Base-by-base conservation (phyloP, 2,797 vertebrate genomes). In the Falco cherrug region DNA sequence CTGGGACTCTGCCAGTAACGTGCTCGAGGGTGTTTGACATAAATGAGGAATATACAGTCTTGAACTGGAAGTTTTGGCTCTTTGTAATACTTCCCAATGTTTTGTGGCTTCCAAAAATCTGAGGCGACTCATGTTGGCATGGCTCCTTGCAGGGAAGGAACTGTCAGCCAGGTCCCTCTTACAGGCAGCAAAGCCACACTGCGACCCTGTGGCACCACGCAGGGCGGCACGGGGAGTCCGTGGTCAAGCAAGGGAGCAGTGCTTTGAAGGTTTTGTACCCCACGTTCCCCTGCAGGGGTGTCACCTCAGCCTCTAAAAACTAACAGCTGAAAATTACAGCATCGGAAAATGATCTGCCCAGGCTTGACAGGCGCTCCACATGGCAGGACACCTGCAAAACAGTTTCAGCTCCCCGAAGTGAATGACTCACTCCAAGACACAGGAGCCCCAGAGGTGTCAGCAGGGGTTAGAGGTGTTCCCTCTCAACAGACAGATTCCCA, bases 181-280 rank as follows among this genome's bases (percentile, higher is more conserved):
- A 45, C 1, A 20, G 50, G 10, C 21, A 81, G 17, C 29, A 73
- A 77, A 76, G 77, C 33, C 74, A 74, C 13, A 2, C 13, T 18
- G n/a, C 1, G 13, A 43, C n/a, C 41, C 50, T 24, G 35, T 1
- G 15, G 33, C 43, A 90, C 31, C 31, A 16, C 1, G 3, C 33
- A n/a, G 63, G 31, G 50, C 2, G 13, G 26, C 0, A 11, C 37
- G 37, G 13, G 4, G 3, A 31, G 6, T 8, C 59, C 5, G 1
- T 13, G 28, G 56, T 37, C 41, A 67, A 67, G 61, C 26, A 74
- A 57, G 24, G 24, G 5, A 86, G 43, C 20, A 29, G 39, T 13
- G 45, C 20, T 75, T 31, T 35, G 29, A 53, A 63, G 57, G 24
- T 22, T 73, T 90, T 74, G 69, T 3, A 31, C 6, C 1, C 24